phyloP scores from a whole-genome alignment of 2,888 invertebrate genomes.

The Phania funesta region DNA sequence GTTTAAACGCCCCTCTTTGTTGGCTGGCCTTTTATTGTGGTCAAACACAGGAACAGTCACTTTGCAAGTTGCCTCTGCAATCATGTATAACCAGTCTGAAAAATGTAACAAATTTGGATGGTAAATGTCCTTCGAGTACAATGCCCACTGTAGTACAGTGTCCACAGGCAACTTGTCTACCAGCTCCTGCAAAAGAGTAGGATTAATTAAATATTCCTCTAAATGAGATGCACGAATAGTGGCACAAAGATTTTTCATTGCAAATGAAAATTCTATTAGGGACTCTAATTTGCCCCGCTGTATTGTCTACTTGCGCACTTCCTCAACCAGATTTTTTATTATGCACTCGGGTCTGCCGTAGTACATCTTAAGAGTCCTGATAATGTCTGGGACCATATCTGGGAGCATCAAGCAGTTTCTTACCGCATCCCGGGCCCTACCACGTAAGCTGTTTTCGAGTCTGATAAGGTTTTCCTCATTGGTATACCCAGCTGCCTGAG shows the following conservation, averaged over 20 bases:
- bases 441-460: too few relatives aligned
- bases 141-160: conserved; percentile 22
- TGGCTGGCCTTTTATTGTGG: neutral
- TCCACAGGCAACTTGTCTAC: conserved; percentile 13
- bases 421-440: too few relatives aligned
- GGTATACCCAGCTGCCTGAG: too few relatives aligned
- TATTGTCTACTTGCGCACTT: neutral
- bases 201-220: conserved; percentile 37
- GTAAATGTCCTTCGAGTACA: neutral
- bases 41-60: conserved; percentile 11
- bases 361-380: conserved; percentile 31
- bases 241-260: conserved; percentile 33
- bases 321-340: conserved; percentile 6
- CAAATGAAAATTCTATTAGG: conserved; percentile 14
- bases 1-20: neutral
- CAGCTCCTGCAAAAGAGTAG: conserved; percentile 34
- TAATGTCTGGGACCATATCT: conserved; percentile 15
- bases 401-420: neutral
- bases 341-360: conserved; percentile 32
- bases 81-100: conserved; percentile 25
- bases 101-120: conserved; percentile 1
- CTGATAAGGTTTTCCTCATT: too few relatives aligned
- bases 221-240: conserved; percentile 29
- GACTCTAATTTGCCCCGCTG: conserved; percentile 13
- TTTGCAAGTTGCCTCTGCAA: conserved; percentile 33